Evolutionary conservation across 2,888 invertebrate species (phyloP).

Genomic region (Heteromyza rotundicornis): DNA sequence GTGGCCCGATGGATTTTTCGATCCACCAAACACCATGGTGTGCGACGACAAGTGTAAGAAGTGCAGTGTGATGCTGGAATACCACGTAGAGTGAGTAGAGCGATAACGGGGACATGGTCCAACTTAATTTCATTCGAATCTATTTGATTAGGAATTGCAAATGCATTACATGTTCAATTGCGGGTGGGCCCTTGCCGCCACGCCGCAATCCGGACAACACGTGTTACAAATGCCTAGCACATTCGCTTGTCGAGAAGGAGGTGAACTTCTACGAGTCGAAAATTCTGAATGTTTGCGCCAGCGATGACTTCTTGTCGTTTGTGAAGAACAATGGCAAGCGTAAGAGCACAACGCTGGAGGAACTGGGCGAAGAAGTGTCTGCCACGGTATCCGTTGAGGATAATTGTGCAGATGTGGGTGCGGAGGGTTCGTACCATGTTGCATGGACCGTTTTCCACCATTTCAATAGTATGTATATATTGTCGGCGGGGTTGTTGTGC

Average conservation of each 20-base stretch:
- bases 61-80: slow-evolving; percentile 56
- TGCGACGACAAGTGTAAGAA: slow-evolving; percentile 57
- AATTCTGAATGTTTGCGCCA: slow-evolving; percentile 57
- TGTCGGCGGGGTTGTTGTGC: too few species aligned
- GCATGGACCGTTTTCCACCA: slow-evolving; percentile 62
- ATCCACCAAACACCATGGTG: slow-evolving; percentile 55
- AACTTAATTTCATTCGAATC: neutral
- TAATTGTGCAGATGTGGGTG: slow-evolving; percentile 16
- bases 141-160: slow-evolving; percentile 52
- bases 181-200: slow-evolving; percentile 53
- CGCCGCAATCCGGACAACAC: slow-evolving; percentile 43
- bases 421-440: slow-evolving; percentile 50
- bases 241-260: slow-evolving; percentile 57
- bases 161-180: slow-evolving; percentile 61
- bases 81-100: slow-evolving; percentile 55
- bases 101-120: neutral
- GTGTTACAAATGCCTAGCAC: slow-evolving; percentile 57
- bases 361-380: slow-evolving; percentile 36
- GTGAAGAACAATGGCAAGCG: slow-evolving; percentile 35
- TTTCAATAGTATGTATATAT: slow-evolving; percentile 54
- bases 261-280: slow-evolving; percentile 59
- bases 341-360: slow-evolving; percentile 38
- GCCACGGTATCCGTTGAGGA: slow-evolving; percentile 26
- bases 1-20: slow-evolving; percentile 55
- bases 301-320: slow-evolving; percentile 50